Percentiles rank a stretch among this genome's conserved stretches.
These are phyloP conservation scores for Trachelus iudaicus DNA, from an alignment of 2,888 invertebrate species.

Conservation along the genomic window DNA sequence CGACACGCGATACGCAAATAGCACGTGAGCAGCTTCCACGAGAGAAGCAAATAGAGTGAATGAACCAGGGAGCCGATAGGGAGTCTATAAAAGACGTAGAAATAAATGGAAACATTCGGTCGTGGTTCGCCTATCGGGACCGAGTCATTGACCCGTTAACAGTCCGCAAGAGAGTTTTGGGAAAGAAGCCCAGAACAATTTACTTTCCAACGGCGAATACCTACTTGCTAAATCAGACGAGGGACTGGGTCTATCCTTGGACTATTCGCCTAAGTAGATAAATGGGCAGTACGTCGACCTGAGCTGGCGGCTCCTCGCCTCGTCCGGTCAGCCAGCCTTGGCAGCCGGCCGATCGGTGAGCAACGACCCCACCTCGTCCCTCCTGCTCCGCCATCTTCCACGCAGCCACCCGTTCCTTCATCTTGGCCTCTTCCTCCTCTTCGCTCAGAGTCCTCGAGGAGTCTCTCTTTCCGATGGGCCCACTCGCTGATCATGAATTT, in stretches of 20 bases:
- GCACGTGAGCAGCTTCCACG: neutral
- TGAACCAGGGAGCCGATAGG: neutral
- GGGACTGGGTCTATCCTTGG: neutral
- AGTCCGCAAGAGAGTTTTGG: neutral
- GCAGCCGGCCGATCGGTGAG: neutral
- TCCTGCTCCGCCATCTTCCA: neutral
- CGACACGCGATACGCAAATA: neutral
- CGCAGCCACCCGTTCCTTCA: neutral
- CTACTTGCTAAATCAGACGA: neutral
- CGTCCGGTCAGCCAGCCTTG: neutral
- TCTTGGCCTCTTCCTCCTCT: neutral
- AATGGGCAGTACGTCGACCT: neutral
- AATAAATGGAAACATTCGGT: neutral
- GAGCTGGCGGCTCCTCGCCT: neutral
- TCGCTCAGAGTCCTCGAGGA: neutral
- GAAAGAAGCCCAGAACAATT: neutral
- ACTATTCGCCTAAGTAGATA: neutral
- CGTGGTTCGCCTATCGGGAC: neutral
- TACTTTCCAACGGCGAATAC: neutral
- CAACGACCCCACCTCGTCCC: neutral
- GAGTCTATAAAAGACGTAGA: neutral
- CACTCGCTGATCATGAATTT: neutral
- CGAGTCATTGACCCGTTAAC: neutral
- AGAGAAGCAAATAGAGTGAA: neutral
- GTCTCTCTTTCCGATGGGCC: neutral